These are phyloP conservation scores for Eulithis prunata DNA, from an alignment of 2,888 invertebrate species.

Conservation along the genomic window DNA sequence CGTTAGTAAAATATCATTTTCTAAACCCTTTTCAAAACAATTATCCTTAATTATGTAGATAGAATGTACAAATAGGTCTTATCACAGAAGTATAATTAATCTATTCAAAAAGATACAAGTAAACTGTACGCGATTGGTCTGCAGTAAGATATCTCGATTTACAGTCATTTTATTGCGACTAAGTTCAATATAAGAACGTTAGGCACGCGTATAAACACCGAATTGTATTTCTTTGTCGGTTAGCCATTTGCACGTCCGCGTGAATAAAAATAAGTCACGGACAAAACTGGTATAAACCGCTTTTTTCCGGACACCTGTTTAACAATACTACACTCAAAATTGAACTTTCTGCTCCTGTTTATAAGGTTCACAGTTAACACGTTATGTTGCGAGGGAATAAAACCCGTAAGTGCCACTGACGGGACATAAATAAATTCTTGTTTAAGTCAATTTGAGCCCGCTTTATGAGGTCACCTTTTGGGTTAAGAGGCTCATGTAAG, in stretches of 20 bases:
- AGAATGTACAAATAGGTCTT: too few species aligned
- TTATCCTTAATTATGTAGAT: too few species aligned
- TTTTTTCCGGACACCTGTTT: conserved; percentile 41
- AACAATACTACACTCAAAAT: conserved; percentile 2
- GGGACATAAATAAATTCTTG: conserved; percentile 39
- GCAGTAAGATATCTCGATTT: too few species aligned
- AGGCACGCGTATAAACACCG: too few species aligned
- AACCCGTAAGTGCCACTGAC: conserved; percentile 38
- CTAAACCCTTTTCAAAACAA: too few species aligned
- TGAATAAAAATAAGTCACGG: conserved; percentile 16
- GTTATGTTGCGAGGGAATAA: conserved; percentile 22
- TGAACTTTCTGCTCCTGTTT: accelerated
- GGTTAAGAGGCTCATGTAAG: conserved; percentile 33
- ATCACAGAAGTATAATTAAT: too few species aligned
- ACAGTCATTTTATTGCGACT: too few species aligned
- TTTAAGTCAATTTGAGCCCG: conserved; percentile 40
- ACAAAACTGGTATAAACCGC: conserved; percentile 40
- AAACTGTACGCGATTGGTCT: too few species aligned
- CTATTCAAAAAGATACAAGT: too few species aligned
- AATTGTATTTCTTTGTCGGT: not conserved
- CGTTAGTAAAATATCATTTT: too few species aligned
- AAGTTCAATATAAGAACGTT: too few species aligned
- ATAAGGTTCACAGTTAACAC: conserved; percentile 28
- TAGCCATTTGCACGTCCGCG: conserved; percentile 1
- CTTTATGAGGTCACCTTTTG: conserved; percentile 40